phyloP scores from a whole-genome alignment of 2,113 vertebrate genomes.

The Lichenostomus cassidix region DNA sequence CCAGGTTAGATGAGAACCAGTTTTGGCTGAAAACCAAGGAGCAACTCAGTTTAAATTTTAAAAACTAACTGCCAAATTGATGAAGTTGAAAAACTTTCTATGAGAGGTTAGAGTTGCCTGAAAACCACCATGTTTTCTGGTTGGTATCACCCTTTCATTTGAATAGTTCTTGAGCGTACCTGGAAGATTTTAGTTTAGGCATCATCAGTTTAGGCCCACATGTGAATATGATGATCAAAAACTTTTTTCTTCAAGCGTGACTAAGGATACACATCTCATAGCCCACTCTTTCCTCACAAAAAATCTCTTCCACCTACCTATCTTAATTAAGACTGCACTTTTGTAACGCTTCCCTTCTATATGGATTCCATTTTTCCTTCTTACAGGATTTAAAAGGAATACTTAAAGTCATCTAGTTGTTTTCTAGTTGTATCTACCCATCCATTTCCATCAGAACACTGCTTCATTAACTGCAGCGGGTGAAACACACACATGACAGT shows the following conservation, averaged over 20 bases:
- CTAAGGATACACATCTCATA: neutral
- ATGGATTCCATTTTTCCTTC: neutral
- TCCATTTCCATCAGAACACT: neutral
- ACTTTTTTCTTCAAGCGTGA: neutral
- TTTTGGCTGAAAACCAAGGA: neutral
- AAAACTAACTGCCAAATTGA: neutral
- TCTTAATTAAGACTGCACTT: neutral
- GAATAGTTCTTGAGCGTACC: neutral
- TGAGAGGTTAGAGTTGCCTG: neutral
- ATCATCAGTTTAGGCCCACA: neutral
- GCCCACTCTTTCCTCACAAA: neutral
- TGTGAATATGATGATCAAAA: fast-evolving
- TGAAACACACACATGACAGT: neutral
- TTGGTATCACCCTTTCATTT: neutral
- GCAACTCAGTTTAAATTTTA: fast-evolving
- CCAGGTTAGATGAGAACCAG: neutral
- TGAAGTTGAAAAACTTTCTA: neutral
- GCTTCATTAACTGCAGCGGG: neutral
- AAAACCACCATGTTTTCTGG: neutral
- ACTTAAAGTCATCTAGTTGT: neutral
- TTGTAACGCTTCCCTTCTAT: neutral
- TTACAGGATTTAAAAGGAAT: neutral
- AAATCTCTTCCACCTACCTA: neutral
- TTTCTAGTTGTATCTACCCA: neutral
- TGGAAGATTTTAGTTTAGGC: neutral